These are phyloP conservation scores for Rhodeus uyekii DNA, from an alignment of 2,797 vertebrate species.

Conservation along the genomic window DNA sequence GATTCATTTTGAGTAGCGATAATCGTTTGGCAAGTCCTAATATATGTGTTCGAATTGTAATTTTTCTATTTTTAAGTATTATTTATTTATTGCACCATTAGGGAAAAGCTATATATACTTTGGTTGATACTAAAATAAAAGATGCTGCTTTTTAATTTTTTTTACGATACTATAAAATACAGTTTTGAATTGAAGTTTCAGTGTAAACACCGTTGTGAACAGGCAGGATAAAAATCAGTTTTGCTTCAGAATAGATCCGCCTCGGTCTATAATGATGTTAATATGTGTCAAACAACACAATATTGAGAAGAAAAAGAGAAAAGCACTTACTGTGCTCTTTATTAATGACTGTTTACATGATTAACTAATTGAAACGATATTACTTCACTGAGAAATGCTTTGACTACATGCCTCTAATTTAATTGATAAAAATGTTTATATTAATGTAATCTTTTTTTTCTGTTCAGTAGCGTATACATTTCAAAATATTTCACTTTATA, in stretches of 20 bases:
- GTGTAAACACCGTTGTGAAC: neutral
- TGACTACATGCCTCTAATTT: neutral
- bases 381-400: slow-evolving; percentile 6
- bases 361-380: neutral
- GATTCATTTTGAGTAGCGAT: no score
- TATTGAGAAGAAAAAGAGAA: slow-evolving; percentile 1
- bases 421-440: slow-evolving; percentile 5
- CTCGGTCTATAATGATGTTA: neutral
- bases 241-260: neutral
- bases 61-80: neutral
- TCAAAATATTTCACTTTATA: no score
- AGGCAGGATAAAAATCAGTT: neutral
- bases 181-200: neutral
- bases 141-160: neutral
- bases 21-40: no score
- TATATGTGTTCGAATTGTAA: no score
- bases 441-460: neutral
- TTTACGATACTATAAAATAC: neutral
- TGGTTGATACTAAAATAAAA: neutral
- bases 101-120: neutral
- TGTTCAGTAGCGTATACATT: no score
- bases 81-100: neutral
- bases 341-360: slow-evolving; percentile 7
- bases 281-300: neutral
- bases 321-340: neutral